These are phyloP conservation scores for Virgularia gustaviana DNA, from an alignment of 92 coral and sea anemone species.

Conservation along the genomic window DNA sequence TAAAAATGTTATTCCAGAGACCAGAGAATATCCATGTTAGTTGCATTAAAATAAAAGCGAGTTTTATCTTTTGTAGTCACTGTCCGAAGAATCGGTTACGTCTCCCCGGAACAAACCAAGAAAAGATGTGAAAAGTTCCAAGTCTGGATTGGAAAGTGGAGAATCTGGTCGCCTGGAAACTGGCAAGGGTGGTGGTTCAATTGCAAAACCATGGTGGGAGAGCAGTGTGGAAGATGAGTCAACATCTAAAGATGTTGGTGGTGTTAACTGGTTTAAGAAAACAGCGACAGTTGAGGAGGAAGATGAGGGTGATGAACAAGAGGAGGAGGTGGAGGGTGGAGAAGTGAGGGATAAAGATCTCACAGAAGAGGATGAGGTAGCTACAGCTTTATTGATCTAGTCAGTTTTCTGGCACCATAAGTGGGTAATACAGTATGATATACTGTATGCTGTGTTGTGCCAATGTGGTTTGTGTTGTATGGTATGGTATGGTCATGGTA, in stretches of 20 bases:
- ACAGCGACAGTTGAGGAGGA: slow-evolving; percentile 53
- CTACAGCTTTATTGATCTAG: too few relatives aligned
- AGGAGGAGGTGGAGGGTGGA: slow-evolving; percentile 42
- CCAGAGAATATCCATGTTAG: neutral
- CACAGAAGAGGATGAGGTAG: slow-evolving; percentile 8
- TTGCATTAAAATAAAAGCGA: neutral
- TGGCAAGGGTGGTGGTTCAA: neutral
- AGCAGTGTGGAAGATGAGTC: slow-evolving; percentile 17
- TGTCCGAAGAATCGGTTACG: slow-evolving; percentile 87
- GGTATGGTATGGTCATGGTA: too few relatives aligned
- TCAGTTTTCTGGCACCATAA: too few relatives aligned
- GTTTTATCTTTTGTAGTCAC: slow-evolving; percentile 54
- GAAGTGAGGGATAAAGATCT: slow-evolving; percentile 20
- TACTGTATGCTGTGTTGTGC: too few relatives aligned
- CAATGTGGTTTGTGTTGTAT: too few relatives aligned
- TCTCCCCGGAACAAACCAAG: slow-evolving; percentile 82
- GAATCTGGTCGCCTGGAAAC: too few relatives aligned
- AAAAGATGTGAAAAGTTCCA: too few relatives aligned
- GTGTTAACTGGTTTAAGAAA: slow-evolving; percentile 23
- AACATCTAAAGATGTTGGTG: neutral
- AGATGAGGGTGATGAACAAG: slow-evolving; percentile 47
- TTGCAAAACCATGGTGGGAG: slow-evolving; percentile 7
- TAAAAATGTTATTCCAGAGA: neutral
- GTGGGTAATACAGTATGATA: too few relatives aligned
- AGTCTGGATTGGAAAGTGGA: too few relatives aligned